These are phyloP conservation scores for Serrognathus titanus DNA, from an alignment of 2,888 invertebrate species.

Conservation along the genomic window DNA sequence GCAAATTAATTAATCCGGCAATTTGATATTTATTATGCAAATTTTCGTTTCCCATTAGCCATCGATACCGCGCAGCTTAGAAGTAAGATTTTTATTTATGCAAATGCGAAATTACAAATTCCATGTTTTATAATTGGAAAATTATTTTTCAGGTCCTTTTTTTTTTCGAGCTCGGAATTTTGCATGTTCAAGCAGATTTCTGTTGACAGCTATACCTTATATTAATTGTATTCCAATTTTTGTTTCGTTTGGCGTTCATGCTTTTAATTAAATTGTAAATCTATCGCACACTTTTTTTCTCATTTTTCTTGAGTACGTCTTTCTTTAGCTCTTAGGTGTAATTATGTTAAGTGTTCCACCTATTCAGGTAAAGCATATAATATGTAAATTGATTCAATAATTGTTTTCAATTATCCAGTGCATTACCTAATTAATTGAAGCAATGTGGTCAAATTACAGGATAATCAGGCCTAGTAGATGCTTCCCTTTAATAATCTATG, in stretches of 20 bases:
- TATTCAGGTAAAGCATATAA: too few relatives aligned
- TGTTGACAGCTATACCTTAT: constrained; percentile 12
- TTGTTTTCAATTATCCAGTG: too few relatives aligned
- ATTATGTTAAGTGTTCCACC: too few relatives aligned
- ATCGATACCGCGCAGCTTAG: constrained; percentile 15
- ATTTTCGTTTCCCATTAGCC: constrained; percentile 18
- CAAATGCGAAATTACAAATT: constrained; percentile 23
- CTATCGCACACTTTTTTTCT: too few relatives aligned
- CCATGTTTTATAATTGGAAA: constrained; percentile 30
- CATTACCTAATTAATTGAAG: too few relatives aligned
- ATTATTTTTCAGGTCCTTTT: constrained; percentile 27
- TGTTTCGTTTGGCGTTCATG: neutral
- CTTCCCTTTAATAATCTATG: too few relatives aligned
- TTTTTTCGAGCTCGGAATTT: constrained; percentile 7
- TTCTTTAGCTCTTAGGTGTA: too few relatives aligned
- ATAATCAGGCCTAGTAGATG: too few relatives aligned
- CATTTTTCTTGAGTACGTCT: too few relatives aligned
- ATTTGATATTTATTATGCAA: constrained; percentile 22
- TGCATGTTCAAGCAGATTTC: constrained; percentile 13
- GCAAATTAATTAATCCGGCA: constrained; percentile 16
- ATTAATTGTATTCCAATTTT: constrained; percentile 11
- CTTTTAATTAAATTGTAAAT: too few relatives aligned
- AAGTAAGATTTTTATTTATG: constrained; percentile 13
- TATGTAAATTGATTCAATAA: too few relatives aligned
- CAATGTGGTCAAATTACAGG: too few relatives aligned